Conservation (phyloP, 2,888 invertebrate genomes). For the Drosophila ustulata region DNA sequence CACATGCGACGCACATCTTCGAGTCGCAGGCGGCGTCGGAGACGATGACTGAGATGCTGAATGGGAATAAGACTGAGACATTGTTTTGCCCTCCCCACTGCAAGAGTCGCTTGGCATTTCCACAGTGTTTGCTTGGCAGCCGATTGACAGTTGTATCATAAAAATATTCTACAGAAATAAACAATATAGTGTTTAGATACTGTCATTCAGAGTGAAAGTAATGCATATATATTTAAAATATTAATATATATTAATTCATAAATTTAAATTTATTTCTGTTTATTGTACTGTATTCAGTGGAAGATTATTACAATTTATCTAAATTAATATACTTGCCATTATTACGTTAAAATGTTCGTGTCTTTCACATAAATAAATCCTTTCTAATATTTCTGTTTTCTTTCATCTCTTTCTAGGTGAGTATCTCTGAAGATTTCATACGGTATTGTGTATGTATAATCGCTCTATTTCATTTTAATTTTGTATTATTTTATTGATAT, state of each 20-base stretch:
- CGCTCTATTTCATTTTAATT: no score
- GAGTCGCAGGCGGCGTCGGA: neutral
- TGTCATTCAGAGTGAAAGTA: no score
- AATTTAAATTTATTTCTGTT: no score
- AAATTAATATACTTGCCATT: no score
- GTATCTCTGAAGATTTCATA: neutral
- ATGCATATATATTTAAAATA: no score
- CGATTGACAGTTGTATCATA: neutral
- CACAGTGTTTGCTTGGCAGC: neutral
- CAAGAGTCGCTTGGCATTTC: conserved; percentile 4
- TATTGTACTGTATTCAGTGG: no score
- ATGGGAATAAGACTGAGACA: conserved; percentile 41
- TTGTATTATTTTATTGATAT: no score
- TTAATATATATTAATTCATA: no score
- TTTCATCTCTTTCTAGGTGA: neutral
- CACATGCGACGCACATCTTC: conserved; percentile 41
- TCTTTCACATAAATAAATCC: no score
- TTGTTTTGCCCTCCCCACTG: conserved; percentile 36
- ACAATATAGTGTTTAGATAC: neutral
- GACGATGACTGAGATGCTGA: conserved; percentile 45
- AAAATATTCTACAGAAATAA: neutral
- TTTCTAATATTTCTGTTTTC: no score
- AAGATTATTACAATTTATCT: no score
- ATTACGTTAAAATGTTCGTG: no score
- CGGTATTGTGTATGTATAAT: neutral